These are phyloP conservation scores for Odontothrips loti DNA, from an alignment of 2,888 invertebrate genomes.

Conservation along the genomic window DNA sequence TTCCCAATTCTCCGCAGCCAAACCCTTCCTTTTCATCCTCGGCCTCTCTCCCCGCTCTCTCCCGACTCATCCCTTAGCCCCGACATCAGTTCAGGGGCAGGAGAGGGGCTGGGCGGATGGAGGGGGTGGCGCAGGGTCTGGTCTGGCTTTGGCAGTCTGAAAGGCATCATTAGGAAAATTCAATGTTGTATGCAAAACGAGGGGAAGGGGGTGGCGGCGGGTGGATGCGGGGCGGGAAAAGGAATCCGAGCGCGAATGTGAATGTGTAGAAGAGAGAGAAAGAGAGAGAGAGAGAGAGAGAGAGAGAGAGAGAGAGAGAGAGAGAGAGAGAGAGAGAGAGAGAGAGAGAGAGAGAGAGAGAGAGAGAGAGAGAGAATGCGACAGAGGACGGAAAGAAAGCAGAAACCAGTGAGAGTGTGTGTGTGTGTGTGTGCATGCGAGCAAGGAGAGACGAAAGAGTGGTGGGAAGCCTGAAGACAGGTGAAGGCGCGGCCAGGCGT, in stretches of 20 bases:
- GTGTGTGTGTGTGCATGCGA: background rate
- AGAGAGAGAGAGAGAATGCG: slow-evolving; percentile 32
- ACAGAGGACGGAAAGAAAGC: slow-evolving; percentile 1
- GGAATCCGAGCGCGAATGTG: slow-evolving; percentile 31
- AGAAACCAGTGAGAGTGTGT: slow-evolving; percentile 22
- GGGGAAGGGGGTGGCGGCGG: slow-evolving; percentile 36
- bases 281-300: slow-evolving; percentile 36
- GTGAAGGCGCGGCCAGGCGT: background rate
- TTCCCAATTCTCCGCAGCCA: background rate
- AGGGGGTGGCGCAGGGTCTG: background rate
- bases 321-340: slow-evolving; percentile 31
- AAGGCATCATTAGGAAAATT: slow-evolving; percentile 26
- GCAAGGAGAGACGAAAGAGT: slow-evolving; percentile 25
- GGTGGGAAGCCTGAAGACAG: slow-evolving; percentile 26
- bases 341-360: slow-evolving; percentile 38
- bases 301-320: slow-evolving; percentile 35
- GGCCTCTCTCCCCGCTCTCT: background rate
- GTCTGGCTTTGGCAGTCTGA: slow-evolving; percentile 21
- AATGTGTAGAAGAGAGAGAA: slow-evolving; percentile 35
- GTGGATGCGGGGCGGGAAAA: slow-evolving; percentile 37
- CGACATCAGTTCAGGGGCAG: background rate
- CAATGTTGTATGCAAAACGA: slow-evolving; percentile 24
- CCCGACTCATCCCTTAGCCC: slow-evolving; percentile 23
- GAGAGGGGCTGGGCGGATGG: background rate
- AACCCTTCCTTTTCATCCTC: background rate